Evolutionary conservation across 2,797 vertebrate genomes (phyloP), one percentile per base, ranked within the genome.

Genomic region (Sebastes diaconus): DNA sequence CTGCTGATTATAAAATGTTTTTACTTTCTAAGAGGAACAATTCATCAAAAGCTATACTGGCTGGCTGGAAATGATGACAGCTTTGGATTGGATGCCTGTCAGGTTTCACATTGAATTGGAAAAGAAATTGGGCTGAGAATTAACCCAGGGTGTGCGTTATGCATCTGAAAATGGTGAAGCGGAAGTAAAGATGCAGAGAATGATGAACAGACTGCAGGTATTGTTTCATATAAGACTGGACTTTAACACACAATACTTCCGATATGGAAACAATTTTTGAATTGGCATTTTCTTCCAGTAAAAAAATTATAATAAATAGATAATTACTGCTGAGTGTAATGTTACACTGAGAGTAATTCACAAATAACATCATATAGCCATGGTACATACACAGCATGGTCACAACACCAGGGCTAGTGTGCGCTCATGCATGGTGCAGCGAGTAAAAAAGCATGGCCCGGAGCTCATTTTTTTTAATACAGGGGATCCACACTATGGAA

Each of bases 41-140:
- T 86, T 85, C 65, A 81, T 87, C 83, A 83, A 24, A 86, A 30
- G 4, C 3, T 64, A 14, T 7, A 61, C 18, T 8, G 34, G 68
- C 63, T 11, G 20, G 50, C 46, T 71, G 61, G 39, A 63, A 77
- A 34, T 13, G 55, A 46, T 55, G 68, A 81, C 81, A 34, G 59
- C 58, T 60, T 9, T 13, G 34, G 70, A 81, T 65, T 74, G 66
- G 67, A 83, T 42, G 16, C 22, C 68, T 39, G 69, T 75, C 84
- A 65, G 30, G 32, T 75, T 34, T 81, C 20, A 58, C 6, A 57
- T 2, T 57, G 46, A 83, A 79, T 63, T 1, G 7, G 54, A 32
- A 50, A 29, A 59, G 24, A 77, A 42, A 74, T 4, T 13, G 18
- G 50, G 8, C 30, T 58, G 39, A 59, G 29, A 54, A 34, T 73